Evolutionary conservation across 2,888 invertebrate species (phyloP), one percentile per base, ranked within the genome.

Genomic region (Caradrina kadenii): DNA sequence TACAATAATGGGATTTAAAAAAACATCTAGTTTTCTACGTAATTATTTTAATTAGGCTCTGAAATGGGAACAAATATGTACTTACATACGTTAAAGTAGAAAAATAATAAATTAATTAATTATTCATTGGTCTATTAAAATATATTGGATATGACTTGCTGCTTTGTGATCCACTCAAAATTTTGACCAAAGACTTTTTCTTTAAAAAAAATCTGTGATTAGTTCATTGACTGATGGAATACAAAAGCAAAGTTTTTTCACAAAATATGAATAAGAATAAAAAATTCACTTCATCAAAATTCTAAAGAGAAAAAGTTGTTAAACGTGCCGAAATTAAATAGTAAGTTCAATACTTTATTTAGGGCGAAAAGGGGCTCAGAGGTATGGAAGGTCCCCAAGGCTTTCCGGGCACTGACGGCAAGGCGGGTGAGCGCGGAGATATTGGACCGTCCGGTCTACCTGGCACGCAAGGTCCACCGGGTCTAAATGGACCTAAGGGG

Each of bases 371-470:
- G 86, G 98, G 98, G 4, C 95, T 95, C 45, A 93, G 96, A 76
- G 98, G 98, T 4, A 96, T 97, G 72, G 95, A 96, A 64, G 97
- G 97, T 0, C 94, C 96, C 15, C 96, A 97, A 76, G 97, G 97
- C 1, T 96, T 97, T 73, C 97, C 97, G 0, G 97, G 97, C 7
- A 93, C 93, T 49, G 96, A 97, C 82, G 97, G 97, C 0, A 94
- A 96, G 52, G 95, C 96, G 0, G 98, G 98, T 53, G 96, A 97
- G 42, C 93, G 97, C 0, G 98, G 97, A 0, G 97, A 97, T 72
- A 97, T 97, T 77, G 98, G 98, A 0, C 97, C 97, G 54, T 96
- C 97, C 0, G 98, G 97, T 0, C 90, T 96, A 21, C 97, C 97
- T 73, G 98, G 98, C 0, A 96, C 97, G 10, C 97, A 97, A 89